Evolutionary conservation across 2,888 invertebrate species (phyloP).

Genomic region (Rotaria macrura): DNA sequence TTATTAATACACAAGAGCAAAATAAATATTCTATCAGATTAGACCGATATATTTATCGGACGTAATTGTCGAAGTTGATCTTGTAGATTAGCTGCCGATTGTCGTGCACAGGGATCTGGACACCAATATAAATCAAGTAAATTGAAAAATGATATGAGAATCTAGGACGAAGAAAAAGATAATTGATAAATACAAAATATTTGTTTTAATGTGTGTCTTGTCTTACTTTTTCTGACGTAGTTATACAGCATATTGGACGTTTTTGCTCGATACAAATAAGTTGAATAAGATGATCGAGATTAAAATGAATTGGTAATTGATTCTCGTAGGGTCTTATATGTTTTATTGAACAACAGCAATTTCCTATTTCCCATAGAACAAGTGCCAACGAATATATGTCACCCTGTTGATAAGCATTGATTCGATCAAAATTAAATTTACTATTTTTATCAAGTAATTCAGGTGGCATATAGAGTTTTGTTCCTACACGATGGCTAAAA

Average conservation of each 20-base stretch:
- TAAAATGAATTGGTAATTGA: constrained; percentile 1
- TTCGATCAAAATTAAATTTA: constrained; percentile 50
- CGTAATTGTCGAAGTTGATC: background rate
- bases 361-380: constrained; percentile 52
- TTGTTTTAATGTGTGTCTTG: no score
- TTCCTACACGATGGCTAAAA: background rate
- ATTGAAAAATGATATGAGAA: background rate
- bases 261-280: background rate
- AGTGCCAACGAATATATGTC: constrained; percentile 54
- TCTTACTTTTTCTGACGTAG: background rate
- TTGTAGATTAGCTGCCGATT: background rate
- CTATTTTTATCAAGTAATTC: background rate
- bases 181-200: no score
- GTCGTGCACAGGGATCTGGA: background rate
- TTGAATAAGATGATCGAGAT: background rate
- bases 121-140: background rate
- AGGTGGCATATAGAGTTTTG: constrained; percentile 6
- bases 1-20: background rate
- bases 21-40: background rate
- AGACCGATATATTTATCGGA: background rate
- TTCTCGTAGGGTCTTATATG: background rate
- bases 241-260: background rate
- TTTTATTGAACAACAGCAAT: constrained; percentile 7
- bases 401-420: constrained; percentile 52
- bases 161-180: background rate